A percentile compares a stretch with the other conserved stretches of the same genome.
Evolutionary conservation across 2,113 vertebrate species (phyloP).

Genomic region (Anhinga rufa): DNA sequence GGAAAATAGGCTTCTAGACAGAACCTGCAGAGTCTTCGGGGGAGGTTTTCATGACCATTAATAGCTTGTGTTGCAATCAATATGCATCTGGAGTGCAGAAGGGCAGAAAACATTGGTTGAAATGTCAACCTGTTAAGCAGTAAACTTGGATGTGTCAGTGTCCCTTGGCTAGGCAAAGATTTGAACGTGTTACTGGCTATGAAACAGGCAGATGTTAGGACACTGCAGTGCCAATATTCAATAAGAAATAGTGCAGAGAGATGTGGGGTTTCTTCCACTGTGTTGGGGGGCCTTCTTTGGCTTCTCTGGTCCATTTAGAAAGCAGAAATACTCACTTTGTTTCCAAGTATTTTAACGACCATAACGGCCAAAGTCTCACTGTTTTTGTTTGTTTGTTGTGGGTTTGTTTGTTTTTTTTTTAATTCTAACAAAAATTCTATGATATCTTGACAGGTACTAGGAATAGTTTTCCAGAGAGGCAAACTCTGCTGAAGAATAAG

Average conservation of each 20-base stretch:
- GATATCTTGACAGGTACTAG: not conserved
- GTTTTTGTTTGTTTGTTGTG: no score
- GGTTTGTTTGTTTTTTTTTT: no score
- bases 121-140: not conserved
- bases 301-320: not conserved
- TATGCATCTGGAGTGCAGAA: not conserved
- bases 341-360: not conserved
- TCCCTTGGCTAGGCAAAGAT: not conserved
- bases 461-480: not conserved
- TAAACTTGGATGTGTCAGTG: accelerated
- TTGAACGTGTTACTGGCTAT: accelerated
- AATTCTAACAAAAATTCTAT: not conserved
- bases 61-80: not conserved
- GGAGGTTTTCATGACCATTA: not conserved
- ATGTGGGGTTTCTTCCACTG: not conserved
- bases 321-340: not conserved
- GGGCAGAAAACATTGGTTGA: not conserved
- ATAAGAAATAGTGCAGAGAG: not conserved
- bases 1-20: not conserved
- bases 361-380: not conserved
- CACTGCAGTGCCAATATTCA: not conserved
- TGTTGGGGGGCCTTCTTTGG: not conserved
- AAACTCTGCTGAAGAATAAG: not conserved
- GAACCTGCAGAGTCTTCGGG: not conserved
- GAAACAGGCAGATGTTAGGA: not conserved